Base-by-base conservation (phyloP, 1,140 invertebrate genomes). In the Trachymyrmex septentrionalis region DNA sequence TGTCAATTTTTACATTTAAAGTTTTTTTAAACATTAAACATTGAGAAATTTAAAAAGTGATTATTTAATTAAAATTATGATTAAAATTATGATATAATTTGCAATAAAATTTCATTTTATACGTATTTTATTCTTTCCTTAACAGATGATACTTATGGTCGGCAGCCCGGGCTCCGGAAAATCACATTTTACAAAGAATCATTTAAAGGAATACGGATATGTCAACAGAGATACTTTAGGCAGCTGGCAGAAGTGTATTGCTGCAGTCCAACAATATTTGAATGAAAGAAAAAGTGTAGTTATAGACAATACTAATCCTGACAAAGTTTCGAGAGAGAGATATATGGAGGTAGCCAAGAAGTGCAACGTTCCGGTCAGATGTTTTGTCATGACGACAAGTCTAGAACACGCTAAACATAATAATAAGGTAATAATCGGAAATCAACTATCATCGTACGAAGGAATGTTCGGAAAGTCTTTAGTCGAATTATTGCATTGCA, bases 301-400 rank as follows among this genome's bases (percentile, higher is more conserved):
- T 24, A 96, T 99, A 24, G 99, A 99, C 93, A 99, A 99, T 94
- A 99, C 99, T 0, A 99, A 99, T 96, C 97, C 98, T 0, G 98
- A 99, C 92, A 94, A 94, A 53, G 96, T 97, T 75, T 97, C 98
- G 0, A 96, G 99, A 78, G 95, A 96, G 67, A 96, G 97, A 89
- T 99, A 97, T 94, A 95, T 98, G 7, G 94, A 96, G 0, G 90
- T 97, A 10, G 98, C 98, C 0, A 96, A 96, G 88, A 96, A 97
- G 69, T 93, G 94, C 77, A 96, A 96, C 0, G 94, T 98, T 34
- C 95, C 96, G 9, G 97, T 97, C 91, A 96, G 98, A 75, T 99
- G 98, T 95, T 98, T 98, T 90, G 92, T 97, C 0, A 97, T 99
- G 97, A 96, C 96, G 53, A 96, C 97, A 0, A 95, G 96, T 12